phyloP scores from a whole-genome alignment of 2,113 vertebrate species.

The Clarias batrachus region DNA sequence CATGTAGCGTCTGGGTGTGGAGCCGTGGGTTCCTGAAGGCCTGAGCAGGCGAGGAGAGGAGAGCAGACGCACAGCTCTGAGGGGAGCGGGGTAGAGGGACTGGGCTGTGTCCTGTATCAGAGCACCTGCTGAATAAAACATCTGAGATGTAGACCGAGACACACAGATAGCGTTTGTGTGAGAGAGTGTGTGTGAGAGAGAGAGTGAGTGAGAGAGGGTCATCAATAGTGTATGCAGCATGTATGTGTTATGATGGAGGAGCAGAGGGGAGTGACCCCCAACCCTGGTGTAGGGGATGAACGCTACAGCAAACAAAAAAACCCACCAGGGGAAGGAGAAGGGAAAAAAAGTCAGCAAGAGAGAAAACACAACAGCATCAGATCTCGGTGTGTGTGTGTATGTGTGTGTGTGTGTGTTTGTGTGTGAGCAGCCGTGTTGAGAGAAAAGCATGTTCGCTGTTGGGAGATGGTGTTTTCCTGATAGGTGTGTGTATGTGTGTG shows the following conservation, averaged over 20 bases:
- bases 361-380: conserved; percentile 13
- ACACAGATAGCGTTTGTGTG: not conserved
- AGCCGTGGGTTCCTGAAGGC: conserved; percentile 26
- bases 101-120: conserved; percentile 35
- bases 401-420: conserved; percentile 10
- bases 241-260: conserved; percentile 43
- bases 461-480: not conserved
- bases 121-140: conserved; percentile 59
- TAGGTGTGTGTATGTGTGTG: not conserved
- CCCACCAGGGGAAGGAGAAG: conserved; percentile 1
- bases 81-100: conserved; percentile 26
- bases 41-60: not conserved
- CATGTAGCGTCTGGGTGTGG: not conserved
- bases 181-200: conserved; percentile 21
- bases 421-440: not conserved
- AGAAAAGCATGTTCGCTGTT: not conserved
- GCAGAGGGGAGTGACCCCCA: conserved; percentile 42
- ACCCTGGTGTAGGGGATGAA: conserved; percentile 39
- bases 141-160: conserved; percentile 42
- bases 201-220: conserved; percentile 25
- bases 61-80: conserved; percentile 23
- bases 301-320: conserved; percentile 36
- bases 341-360: conserved; percentile 13
- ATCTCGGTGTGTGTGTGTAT: conserved; percentile 21
- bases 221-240: conserved; percentile 50